Evolutionary conservation across 2,888 invertebrate species (phyloP), one percentile per base, ranked within the genome.

Genomic region (Spicauda simplicius): DNA sequence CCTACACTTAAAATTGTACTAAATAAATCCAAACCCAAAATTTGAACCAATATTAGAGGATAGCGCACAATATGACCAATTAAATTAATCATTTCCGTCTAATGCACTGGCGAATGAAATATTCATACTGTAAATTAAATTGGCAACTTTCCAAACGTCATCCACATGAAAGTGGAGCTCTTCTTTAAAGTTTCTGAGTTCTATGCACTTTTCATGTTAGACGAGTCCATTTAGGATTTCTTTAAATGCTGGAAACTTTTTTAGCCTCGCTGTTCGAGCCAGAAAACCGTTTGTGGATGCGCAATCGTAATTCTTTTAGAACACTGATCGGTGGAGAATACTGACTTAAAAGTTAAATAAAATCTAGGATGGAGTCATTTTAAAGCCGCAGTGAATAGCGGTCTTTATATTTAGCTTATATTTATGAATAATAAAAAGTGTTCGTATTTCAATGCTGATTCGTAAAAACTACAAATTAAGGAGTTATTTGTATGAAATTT

Each of bases 131-230:
- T 66, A 66, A 66, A 66, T 66, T 60, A 60, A 66, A 67, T 67
- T 67, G 67, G 67, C 67, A 61, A 56, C 52, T 14, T 5, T 56
- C 67, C 67, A 67, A 57, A 50, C 67, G 61, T 67, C 67, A 67
- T 67, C 67, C 61, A 61, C 67, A 67, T 62, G 61, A 57, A 67
- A 67, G 56, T 55, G 55, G 66, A 60, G 55, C 41, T 61, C 56
- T 61, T 67, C 63, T 61, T 61, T 67, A 56, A 66, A 66, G 48
- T 67, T 67, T 67, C 61, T 61, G 61, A 67, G 61, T 56, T 67
- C 60, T 61, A 66, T 67, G 61, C 67, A 67, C 67, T 61, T 67
- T 67, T 56, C 67, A 18, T 67, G 67, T 67, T 41, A 57, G 67
- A 61, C 50, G 61, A 20, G 61, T 67, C 61, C 66, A 60, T 67